Base-by-base conservation (phyloP, 35 echinoderm and acorn worm species). In the Heliocidaris erythrogramma region DNA sequence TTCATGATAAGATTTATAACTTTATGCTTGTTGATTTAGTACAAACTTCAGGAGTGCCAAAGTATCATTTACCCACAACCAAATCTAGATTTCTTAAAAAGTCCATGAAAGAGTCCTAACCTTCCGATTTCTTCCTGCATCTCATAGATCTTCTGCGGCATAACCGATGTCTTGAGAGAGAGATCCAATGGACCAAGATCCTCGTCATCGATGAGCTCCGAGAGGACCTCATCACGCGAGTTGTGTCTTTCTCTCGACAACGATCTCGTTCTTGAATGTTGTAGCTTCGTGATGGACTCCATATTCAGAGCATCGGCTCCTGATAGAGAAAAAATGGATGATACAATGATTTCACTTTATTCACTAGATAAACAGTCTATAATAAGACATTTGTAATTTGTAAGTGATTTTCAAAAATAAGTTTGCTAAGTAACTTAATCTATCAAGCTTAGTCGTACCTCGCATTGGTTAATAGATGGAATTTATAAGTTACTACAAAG, bases 51-150 rank as follows among this genome's bases (percentile, higher is more conserved):
- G 7, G 52, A 56, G 52, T 56, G 14, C 52, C 52, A 56, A 12
- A 14, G 52, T 14, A 56, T 56, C 14, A 42, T 42, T 42, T 42
- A 56, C 14, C 2, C 14, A 2, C 2, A 56, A 56, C 52, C 52
- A 56, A 9, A 56, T 56, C 7, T 14, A 56, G 52, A 11, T 86
- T 86, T 10, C 27, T 86, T 86, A 9, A 86, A 12, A 29, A 86
- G 11, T 13, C 85, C 31, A 86, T 29, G 9, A 42, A 0, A 42
- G 14, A 47, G 30, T 31, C 29, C 94, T 12, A 94, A 96, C 97
- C 97, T 96, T 60, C 96, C 96, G 96, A 98, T 98, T 97, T 98
- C 97, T 85, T 94, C 94, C 49, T 96, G 85, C 85, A 98, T 97
- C 30, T 98, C 96, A 92, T 98, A 98, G 92, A 49, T 93, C 86